Percentiles rank a stretch among this genome's conserved stretches.
These are phyloP conservation scores for Myrmophylax atrothorax DNA, from an alignment of 2,113 vertebrate species.

Conservation along the genomic window DNA sequence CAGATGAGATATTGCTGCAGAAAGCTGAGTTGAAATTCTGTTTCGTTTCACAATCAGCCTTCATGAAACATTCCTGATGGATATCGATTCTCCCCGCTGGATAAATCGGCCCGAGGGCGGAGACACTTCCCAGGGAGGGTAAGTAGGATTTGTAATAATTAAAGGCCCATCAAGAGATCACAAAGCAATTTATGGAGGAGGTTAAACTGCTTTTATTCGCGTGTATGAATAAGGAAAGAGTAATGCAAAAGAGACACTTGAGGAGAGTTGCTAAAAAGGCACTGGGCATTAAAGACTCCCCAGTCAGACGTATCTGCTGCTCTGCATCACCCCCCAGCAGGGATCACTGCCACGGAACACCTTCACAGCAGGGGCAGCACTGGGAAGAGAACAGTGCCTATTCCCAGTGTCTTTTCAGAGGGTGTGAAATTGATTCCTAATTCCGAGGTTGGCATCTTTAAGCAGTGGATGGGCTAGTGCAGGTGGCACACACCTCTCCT, in stretches of 20 bases:
- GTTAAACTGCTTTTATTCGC: not conserved
- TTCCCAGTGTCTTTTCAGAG: accelerated
- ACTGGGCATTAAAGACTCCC: not conserved
- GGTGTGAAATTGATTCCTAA: accelerated
- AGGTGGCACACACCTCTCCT: not conserved
- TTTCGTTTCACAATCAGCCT: not conserved
- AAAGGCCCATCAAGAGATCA: not conserved
- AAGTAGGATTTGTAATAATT: not conserved
- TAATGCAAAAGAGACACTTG: not conserved
- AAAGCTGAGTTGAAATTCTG: constrained; percentile 6
- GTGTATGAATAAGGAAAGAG: not conserved
- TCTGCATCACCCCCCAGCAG: accelerated
- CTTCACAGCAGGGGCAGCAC: accelerated
- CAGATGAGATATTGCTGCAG: not conserved
- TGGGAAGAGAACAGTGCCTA: not conserved
- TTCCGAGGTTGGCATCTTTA: not conserved
- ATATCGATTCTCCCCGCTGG: not conserved
- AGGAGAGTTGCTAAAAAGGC: not conserved
- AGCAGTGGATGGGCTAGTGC: not conserved
- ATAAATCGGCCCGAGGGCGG: not conserved
- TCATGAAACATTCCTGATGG: not conserved
- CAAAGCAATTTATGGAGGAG: not conserved
- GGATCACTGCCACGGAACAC: accelerated
- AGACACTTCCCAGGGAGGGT: not conserved
- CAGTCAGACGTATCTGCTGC: not conserved